Base-by-base conservation (phyloP, 2,797 vertebrate genomes). In the Mus spretus region DNA sequence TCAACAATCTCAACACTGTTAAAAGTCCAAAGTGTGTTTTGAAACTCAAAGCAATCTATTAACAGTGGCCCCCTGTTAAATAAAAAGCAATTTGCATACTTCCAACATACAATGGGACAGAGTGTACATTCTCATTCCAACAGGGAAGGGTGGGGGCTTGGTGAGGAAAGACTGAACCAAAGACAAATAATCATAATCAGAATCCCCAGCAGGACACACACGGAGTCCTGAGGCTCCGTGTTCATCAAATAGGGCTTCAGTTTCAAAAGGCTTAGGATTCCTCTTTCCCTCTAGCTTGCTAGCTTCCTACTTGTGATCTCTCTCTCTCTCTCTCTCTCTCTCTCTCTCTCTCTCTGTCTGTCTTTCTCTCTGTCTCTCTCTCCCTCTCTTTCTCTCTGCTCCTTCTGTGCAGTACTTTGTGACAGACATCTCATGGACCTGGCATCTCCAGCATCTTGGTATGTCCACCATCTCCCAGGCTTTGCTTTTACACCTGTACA, bases 311-410 rank as follows among this genome's bases (percentile, higher is more conserved):
- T 11, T 57, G 19, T 57, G 20, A 55, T 19, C 4, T 28, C 13
- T 26, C 15, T 70, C 34, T 17, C 47, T 6, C 34, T 17, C n/a
- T 8, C 15, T 34, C 34, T 70, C 34, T 1, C 14, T 6, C 34
- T 17, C n/a, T 8, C 15, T 34, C 34, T 70, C 34, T 1, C 14
- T 17, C 31, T 34, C 13, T 6, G 2, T 13, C 63, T 65, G 28
- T 7, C 26, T 15, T 63, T 31, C 61, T 19, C 5, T 17, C 55
- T 4, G 28, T 34, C 63, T 14, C 28, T 31, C 65, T 34, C 28
- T 6, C 13, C 3, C 65, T 67, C 13, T 5, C 3, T 7, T 28
- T 34, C 4, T 1, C 0, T 17, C 37, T 44, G 1, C 14, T 67
- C 31, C 20, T 4, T 40, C 20, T 22, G 17, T 80, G 50, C 9